These are phyloP conservation scores for Nymphalis c-album DNA, from an alignment of 2,888 invertebrate species.

Conservation along the genomic window DNA sequence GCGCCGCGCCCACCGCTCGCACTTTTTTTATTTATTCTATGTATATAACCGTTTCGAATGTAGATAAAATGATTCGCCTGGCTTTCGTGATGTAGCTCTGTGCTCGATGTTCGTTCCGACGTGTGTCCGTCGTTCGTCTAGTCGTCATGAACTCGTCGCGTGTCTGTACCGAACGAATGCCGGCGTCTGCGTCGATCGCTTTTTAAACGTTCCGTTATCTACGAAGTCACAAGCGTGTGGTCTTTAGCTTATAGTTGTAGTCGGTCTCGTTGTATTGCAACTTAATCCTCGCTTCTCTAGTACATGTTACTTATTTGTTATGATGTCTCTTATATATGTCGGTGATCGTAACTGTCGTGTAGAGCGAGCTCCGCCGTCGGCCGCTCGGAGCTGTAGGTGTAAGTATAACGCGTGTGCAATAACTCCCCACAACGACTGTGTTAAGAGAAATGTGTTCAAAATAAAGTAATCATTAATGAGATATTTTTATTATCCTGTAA, in stretches of 20 bases:
- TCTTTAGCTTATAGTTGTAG: slow-evolving; percentile 7
- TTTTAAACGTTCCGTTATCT: not conserved
- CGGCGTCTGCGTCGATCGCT: not conserved
- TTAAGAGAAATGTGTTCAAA: slow-evolving; percentile 16
- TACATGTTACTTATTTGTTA: slow-evolving; percentile 7
- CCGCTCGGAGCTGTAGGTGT: slow-evolving; percentile 1
- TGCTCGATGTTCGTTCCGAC: not conserved
- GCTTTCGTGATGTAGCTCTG: slow-evolving; percentile 1
- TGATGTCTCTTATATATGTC: not conserved
- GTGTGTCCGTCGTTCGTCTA: not conserved
- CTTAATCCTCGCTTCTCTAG: slow-evolving; percentile 6
- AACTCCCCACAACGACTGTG: slow-evolving; percentile 21
- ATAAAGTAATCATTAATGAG: not conserved
- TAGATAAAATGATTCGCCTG: slow-evolving; percentile 15
- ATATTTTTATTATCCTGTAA: not conserved
- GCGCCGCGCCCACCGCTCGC: slow-evolving; percentile 3
- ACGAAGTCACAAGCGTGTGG: not conserved
- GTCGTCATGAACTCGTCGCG: not conserved
- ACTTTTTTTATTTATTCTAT: slow-evolving; percentile 11
- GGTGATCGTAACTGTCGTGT: slow-evolving; percentile 1
- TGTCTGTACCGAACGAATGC: not conserved
- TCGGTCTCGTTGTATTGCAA: slow-evolving; percentile 10
- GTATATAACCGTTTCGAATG: slow-evolving; percentile 21
- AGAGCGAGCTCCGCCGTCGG: not conserved
- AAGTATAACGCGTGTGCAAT: slow-evolving; percentile 29